phyloP scores from a whole-genome alignment of 2,797 vertebrate genomes.

The Varecia variegata region DNA sequence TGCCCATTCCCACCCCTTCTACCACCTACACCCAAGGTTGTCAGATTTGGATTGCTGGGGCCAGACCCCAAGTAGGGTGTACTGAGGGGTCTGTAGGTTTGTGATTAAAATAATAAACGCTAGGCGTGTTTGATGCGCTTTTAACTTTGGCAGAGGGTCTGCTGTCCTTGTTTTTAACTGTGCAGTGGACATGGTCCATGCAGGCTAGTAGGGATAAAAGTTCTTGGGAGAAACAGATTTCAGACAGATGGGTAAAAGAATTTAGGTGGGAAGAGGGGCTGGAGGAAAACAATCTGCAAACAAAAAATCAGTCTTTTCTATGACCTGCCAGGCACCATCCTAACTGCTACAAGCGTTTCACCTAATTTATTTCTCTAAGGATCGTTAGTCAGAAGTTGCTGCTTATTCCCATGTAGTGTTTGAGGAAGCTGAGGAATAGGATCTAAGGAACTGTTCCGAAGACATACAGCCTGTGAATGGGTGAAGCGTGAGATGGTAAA shows the following conservation, averaged over 20 bases:
- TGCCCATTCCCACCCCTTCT: neutral
- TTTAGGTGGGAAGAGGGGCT: neutral
- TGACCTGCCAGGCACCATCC: neutral
- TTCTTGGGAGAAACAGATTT: slow-evolving; percentile 35
- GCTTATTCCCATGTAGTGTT: neutral
- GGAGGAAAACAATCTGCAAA: slow-evolving; percentile 4
- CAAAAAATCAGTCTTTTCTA: neutral
- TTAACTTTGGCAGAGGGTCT: slow-evolving; percentile 74
- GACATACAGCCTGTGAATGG: neutral
- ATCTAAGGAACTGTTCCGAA: neutral
- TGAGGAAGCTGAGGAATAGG: slow-evolving; percentile 5
- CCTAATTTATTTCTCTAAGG: neutral
- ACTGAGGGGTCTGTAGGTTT: slow-evolving; percentile 69
- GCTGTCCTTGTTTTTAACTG: slow-evolving; percentile 51
- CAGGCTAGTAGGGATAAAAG: neutral
- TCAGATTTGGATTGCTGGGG: slow-evolving; percentile 52
- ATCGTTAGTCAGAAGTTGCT: neutral
- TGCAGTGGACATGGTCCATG: neutral
- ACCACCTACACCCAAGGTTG: slow-evolving; percentile 4
- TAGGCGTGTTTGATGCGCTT: slow-evolving; percentile 77
- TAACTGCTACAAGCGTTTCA: neutral
- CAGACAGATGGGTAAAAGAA: neutral
- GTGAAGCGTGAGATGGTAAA: neutral
- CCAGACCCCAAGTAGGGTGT: slow-evolving; percentile 48
- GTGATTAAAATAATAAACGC: slow-evolving; percentile 75